phyloP scores from a whole-genome alignment of 2,797 vertebrate genomes.

The Eulemur rubriventer region DNA sequence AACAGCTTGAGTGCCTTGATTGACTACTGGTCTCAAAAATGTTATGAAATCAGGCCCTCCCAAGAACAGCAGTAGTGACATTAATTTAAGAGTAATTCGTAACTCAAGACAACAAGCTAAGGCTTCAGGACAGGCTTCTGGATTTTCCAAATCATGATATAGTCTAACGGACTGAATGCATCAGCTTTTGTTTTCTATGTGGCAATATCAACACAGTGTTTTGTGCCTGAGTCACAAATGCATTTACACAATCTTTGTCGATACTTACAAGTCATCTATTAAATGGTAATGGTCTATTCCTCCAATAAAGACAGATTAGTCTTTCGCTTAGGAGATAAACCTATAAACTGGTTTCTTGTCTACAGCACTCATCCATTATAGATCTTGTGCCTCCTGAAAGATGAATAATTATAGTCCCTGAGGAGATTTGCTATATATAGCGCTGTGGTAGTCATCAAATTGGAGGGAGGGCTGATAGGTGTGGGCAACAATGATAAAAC shows the following conservation, averaged over 20 bases:
- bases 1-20: conserved; percentile 49
- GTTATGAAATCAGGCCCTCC: conserved; percentile 44
- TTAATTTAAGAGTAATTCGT: conserved; percentile 41
- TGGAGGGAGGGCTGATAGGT: conserved; percentile 77
- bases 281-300: conserved; percentile 50
- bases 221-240: background rate
- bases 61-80: background rate
- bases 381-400: conserved; percentile 84
- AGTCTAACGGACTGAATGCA: background rate
- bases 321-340: conserved; percentile 84
- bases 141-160: conserved; percentile 17
- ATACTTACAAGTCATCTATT: conserved; percentile 47
- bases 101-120: conserved; percentile 48
- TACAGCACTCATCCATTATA: conserved; percentile 83
- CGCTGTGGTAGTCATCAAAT: conserved; percentile 81
- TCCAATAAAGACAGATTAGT: conserved; percentile 84
- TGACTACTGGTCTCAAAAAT: conserved; percentile 54
- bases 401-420: conserved; percentile 84
- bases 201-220: background rate
- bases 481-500: conserved; percentile 80
- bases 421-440: conserved; percentile 76
- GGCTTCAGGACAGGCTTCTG: background rate
- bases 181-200: background rate
- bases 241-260: conserved; percentile 16
- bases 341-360: conserved; percentile 84